Conservation (phyloP, 1,140 invertebrate genomes). For the Rhagoletis zephyria region DNA sequence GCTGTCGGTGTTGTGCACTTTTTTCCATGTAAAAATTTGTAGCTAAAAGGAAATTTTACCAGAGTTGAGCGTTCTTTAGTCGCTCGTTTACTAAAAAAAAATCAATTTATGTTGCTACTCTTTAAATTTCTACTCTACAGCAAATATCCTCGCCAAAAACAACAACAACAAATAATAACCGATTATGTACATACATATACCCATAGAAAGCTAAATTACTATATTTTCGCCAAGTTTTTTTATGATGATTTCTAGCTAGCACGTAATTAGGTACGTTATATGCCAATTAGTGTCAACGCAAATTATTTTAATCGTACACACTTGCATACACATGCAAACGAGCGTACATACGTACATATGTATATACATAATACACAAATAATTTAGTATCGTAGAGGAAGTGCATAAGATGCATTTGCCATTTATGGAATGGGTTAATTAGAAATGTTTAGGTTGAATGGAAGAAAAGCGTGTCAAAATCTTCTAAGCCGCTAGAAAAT, state of each 20-base stretch:
- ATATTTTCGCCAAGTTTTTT: not conserved
- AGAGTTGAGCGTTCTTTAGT: too few relatives aligned
- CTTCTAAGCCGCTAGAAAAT: not conserved
- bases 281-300: constrained; percentile 53
- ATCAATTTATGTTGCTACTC: too few relatives aligned
- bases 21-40: too few relatives aligned
- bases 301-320: not conserved
- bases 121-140: too few relatives aligned
- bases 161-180: not conserved
- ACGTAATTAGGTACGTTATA: constrained; percentile 53
- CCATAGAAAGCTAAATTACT: constrained; percentile 4
- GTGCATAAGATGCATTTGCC: not conserved
- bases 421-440: not conserved
- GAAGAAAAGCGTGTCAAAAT: not conserved
- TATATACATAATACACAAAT: too few relatives aligned
- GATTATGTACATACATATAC: not conserved
- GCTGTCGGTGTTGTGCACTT: too few relatives aligned
- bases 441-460: not conserved
- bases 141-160: too few relatives aligned
- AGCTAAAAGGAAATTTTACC: too few relatives aligned
- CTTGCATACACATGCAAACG: not conserved
- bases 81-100: too few relatives aligned
- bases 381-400: not conserved
- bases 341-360: too few relatives aligned
- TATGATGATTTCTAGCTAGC: too few relatives aligned